These are phyloP conservation scores for Zapus hudsonius DNA, from an alignment of 2,113 vertebrate genomes.

Conservation along the genomic window DNA sequence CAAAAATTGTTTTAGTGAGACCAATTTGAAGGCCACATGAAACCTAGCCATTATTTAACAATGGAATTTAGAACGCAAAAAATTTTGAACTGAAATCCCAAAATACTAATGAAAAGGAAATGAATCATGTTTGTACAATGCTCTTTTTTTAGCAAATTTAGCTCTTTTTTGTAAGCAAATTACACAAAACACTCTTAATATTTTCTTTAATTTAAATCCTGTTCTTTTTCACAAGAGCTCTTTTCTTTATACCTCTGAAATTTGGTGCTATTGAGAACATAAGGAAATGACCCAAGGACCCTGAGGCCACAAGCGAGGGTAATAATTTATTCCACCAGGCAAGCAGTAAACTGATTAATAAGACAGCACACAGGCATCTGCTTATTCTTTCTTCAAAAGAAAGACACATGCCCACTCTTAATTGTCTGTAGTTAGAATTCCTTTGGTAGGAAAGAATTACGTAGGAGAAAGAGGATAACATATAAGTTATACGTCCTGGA, in stretches of 20 bases:
- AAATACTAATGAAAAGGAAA: constrained; percentile 70
- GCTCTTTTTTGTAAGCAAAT: not conserved
- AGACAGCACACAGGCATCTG: not conserved
- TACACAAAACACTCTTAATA: not conserved
- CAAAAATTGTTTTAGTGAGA: constrained; percentile 68
- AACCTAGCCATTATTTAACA: constrained; percentile 76
- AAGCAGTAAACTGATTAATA: accelerated
- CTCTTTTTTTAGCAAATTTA: too few species aligned
- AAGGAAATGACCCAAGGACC: not conserved
- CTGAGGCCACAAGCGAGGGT: not conserved
- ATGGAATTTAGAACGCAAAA: constrained; percentile 49
- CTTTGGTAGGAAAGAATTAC: not conserved
- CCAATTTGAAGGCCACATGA: constrained; percentile 52
- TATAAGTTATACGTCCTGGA: not conserved
- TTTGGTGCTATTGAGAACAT: not conserved
- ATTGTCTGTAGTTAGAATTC: not conserved
- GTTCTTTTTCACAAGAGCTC: not conserved
- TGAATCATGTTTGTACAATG: not conserved
- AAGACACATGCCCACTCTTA: not conserved
- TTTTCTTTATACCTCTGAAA: constrained; percentile 2
- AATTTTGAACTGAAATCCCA: constrained; percentile 71
- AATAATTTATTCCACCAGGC: not conserved
- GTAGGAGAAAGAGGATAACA: not conserved
- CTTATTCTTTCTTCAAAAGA: not conserved
- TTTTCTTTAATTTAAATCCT: not conserved